Evolutionary conservation across 1,140 invertebrate genomes (phyloP), one percentile per base, ranked within the genome.

Genomic region (Anoplolepis gracilipes): DNA sequence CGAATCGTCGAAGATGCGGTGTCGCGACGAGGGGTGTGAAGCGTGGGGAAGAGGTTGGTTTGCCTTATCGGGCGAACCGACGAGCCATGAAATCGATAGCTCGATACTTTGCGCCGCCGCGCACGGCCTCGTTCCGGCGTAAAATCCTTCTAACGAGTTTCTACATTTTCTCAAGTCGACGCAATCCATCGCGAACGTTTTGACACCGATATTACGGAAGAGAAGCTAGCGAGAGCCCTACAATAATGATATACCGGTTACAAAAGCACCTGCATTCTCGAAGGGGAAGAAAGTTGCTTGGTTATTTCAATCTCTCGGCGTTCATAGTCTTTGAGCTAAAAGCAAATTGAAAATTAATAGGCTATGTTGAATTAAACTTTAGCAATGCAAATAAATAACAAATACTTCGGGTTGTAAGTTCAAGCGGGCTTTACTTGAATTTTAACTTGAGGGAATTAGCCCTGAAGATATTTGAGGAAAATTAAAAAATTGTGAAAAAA

Each of bases 21-120:
- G n/a, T 42, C 46, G 13, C 0, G 53, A 36, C 55, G 33, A 75
- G 61, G 28, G 30, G 33, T 30, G 46, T 25, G 53, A 78, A 65
- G 64, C 36, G 65, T 46, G 57, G 33, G 70, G 70, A 65, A n/a
- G 57, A 72, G 67, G 81, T 76, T 69, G 70, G 78, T 57, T 77
- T 79, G 73, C 82, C 88, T 90, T 90, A 90, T 90, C 89, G 81
- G 85, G 76, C 85, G 70, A 87, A 70, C 75, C 79, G 85, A 77
- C 89, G 85, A 89, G 85, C 85, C 88, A 76, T 90, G 88, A 89
- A 89, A 90, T 90, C 89, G 89, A 90, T 90, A 90, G 89, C 88
- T 90, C 90, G 87, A 90, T 88, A 90, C 85, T 88, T 90, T 86
- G 86, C 89, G 85, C 89, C 89, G 87, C 69, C 84, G 85, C 77